phyloP scores from a whole-genome alignment of 2,797 vertebrate species.

The Dallia pectoralis region DNA sequence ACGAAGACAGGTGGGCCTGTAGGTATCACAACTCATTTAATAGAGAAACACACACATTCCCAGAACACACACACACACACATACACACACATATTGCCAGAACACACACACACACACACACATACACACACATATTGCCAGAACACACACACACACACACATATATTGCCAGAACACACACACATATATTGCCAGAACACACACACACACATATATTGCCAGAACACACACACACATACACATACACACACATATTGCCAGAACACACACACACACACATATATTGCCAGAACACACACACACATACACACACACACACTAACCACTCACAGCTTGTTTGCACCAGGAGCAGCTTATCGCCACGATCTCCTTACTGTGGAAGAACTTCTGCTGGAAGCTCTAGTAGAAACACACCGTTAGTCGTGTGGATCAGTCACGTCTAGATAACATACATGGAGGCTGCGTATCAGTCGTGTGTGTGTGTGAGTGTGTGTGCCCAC shows the following conservation, averaged over 20 bases:
- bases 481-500: slow-evolving; percentile 59
- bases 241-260: no score
- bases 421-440: background rate
- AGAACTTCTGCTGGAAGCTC: slow-evolving; percentile 98
- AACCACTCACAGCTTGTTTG: slow-evolving; percentile 93
- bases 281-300: background rate
- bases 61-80: no score
- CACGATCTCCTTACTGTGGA: slow-evolving; percentile 98
- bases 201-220: background rate
- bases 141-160: no score
- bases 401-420: slow-evolving; percentile 54
- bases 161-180: background rate
- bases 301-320: background rate
- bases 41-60: background rate
- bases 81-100: no score
- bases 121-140: no score
- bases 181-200: background rate
- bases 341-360: slow-evolving; percentile 99
- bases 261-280: background rate
- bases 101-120: no score
- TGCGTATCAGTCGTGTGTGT: background rate
- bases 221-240: background rate
- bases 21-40: background rate
- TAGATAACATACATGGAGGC: background rate
- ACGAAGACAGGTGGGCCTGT: background rate